Conservation (phyloP, 2,888 invertebrate genomes). For the Cataglyphis altisquamis region DNA sequence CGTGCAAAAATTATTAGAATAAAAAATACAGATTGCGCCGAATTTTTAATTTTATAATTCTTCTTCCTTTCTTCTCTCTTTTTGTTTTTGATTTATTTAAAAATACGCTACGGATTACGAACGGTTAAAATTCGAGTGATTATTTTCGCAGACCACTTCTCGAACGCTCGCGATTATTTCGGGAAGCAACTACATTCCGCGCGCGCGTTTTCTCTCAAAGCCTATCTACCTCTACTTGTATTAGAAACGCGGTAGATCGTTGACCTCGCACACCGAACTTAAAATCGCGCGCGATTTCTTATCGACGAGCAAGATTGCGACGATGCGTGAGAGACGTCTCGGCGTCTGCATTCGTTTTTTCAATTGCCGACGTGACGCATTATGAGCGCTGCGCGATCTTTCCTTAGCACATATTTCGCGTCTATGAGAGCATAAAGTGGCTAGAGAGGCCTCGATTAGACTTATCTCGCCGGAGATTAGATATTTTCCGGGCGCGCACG, state of each 20-base stretch:
- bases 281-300: constrained; percentile 24
- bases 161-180: constrained; percentile 39
- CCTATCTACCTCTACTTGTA: background rate
- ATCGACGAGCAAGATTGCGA: constrained; percentile 42
- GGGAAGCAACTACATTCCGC: constrained; percentile 15
- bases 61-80: background rate
- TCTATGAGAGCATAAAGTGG: constrained; percentile 25
- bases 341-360: constrained; percentile 21
- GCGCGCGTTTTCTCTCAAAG: constrained; percentile 6
- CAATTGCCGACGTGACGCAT: constrained; percentile 37
- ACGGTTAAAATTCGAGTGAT: constrained; percentile 17
- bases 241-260: constrained; percentile 49
- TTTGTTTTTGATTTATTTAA: background rate
- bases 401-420: constrained; percentile 26
- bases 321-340: constrained; percentile 20
- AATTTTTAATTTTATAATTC: background rate
- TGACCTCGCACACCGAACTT: constrained; percentile 35
- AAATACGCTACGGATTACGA: background rate
- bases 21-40: background rate
- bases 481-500: constrained; percentile 26
- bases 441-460: constrained; percentile 44
- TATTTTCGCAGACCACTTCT: constrained; percentile 25
- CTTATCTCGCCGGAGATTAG: constrained; percentile 62
- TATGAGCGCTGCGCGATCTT: constrained; percentile 1
- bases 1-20: background rate